Evolutionary conservation across 2,113 vertebrate genomes (phyloP).

Genomic region (Zosterops lateralis): DNA sequence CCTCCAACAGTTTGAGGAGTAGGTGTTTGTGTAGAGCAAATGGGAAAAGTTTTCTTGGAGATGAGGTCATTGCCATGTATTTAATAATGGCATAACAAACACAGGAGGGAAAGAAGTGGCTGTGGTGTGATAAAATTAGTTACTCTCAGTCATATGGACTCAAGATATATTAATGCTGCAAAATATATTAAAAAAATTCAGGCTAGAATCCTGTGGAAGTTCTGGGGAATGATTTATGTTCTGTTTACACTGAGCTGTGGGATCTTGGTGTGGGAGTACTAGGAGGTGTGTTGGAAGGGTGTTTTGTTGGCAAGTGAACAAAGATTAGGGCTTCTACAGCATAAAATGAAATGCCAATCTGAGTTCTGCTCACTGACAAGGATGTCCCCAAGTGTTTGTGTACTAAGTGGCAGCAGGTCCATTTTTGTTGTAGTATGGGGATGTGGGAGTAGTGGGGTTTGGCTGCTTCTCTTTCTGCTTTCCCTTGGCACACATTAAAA

Average conservation of each 20-base stretch:
- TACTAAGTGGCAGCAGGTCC: neutral
- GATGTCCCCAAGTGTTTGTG: neutral
- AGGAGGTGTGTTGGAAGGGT: neutral
- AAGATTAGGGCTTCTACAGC: neutral
- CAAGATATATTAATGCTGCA: neutral
- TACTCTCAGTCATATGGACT: neutral
- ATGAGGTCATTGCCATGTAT: neutral
- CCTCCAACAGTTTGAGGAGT: neutral
- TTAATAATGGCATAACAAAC: neutral
- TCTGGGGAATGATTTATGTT: neutral
- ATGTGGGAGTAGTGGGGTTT: neutral
- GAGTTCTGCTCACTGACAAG: neutral
- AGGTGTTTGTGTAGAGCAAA: neutral
- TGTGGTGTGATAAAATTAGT: neutral
- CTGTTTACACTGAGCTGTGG: neutral
- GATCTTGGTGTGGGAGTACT: neutral
- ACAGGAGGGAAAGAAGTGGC: neutral
- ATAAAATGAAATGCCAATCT: neutral
- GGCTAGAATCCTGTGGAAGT: neutral
- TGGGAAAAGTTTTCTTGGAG: neutral
- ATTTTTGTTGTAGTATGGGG: neutral
- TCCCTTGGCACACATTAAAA: neutral
- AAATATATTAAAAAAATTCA: neutral
- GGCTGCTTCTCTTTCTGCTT: neutral
- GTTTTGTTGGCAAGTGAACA: neutral